These are phyloP conservation scores for Enteromius anoplus DNA, from an alignment of 2,797 vertebrate genomes.

Conservation along the genomic window DNA sequence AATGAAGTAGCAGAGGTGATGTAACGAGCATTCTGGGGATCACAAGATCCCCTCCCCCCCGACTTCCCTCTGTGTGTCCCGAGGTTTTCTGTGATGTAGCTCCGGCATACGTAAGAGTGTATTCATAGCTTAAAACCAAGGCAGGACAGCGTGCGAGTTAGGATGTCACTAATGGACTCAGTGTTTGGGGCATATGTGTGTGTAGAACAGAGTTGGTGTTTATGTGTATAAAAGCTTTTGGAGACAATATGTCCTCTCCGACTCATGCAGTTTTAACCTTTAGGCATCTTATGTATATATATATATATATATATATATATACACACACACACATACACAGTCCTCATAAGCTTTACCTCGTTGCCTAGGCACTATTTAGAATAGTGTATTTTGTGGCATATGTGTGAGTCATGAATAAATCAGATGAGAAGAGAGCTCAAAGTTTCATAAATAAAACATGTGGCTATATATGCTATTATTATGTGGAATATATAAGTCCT, in stretches of 20 bases:
- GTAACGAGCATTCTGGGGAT: constrained; percentile 33
- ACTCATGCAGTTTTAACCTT: constrained; percentile 42
- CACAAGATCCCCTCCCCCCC: not conserved
- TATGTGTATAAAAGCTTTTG: constrained; percentile 36
- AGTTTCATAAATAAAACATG: constrained; percentile 38
- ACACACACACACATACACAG: not conserved
- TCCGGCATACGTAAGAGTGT: constrained; percentile 23
- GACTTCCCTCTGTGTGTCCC: constrained; percentile 15
- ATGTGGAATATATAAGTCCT: constrained; percentile 9
- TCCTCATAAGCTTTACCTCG: not conserved
- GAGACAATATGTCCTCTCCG: constrained; percentile 22
- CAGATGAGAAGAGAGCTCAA: constrained; percentile 12
- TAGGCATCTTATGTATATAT: constrained; percentile 5
- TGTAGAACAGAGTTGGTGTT: constrained; percentile 12
- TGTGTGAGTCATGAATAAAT: constrained; percentile 36
- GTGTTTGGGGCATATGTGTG: constrained; percentile 5
- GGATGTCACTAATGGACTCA: constrained; percentile 42
- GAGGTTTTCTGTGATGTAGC: constrained; percentile 27
- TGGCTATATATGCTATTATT: constrained; percentile 18
- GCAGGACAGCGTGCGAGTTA: constrained; percentile 26
- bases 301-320: not conserved
- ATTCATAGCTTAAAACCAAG: constrained; percentile 38
- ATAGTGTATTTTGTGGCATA: constrained; percentile 22
- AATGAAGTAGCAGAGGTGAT: constrained; percentile 33
- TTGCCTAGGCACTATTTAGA: constrained; percentile 2